Evolutionary conservation across 2,888 invertebrate genomes (phyloP), one percentile per base, ranked within the genome.

Genomic region (Serripes groenlandicus): DNA sequence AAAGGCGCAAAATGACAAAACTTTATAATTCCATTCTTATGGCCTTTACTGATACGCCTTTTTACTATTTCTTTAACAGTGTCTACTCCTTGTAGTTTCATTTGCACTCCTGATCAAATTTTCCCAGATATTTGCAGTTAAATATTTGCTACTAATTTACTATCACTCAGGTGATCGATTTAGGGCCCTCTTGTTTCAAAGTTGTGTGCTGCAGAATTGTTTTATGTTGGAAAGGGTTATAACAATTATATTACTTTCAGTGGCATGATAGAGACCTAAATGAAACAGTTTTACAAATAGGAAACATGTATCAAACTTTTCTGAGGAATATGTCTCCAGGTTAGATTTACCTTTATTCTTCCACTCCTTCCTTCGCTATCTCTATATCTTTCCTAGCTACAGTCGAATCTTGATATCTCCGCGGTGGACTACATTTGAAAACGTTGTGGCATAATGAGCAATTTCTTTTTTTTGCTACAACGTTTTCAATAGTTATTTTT

Each of bases 221-320:
- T 42, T 42, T 42, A 42, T 42, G 18, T 11, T 11, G 18, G 42
- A 42, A 11, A 18, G 18, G 18, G 11, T 11, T 11, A 42, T 42
- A 11, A 11, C 11, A 42, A 3, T 56, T 56, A 26, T 56, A 11
- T 49, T 26, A 15, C 52, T 88, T 91, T 42, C 86, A 93, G 93
- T 92, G 92, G 92, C 89, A 92, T 89, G 92, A 92, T 21, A 75
- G 91, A 69, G 91, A 92, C 52, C 90, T 89, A 58, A 89, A 92
- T 75, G 64, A 78, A 60, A 15, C 90, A 15, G 91, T 91, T 34
- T 83, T 87, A 15, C 83, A 79, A 62, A 82, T 88, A 23, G 83
- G 89, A 32, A 76, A 88, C 23, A 71, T 78, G 18, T 89, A 91
- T 73, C 86, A 85, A 72, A 85, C 78, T 35, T 18, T 92, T 26